Conservation (phyloP, 2,113 vertebrate species). For the Hypanus sabinus region DNA sequence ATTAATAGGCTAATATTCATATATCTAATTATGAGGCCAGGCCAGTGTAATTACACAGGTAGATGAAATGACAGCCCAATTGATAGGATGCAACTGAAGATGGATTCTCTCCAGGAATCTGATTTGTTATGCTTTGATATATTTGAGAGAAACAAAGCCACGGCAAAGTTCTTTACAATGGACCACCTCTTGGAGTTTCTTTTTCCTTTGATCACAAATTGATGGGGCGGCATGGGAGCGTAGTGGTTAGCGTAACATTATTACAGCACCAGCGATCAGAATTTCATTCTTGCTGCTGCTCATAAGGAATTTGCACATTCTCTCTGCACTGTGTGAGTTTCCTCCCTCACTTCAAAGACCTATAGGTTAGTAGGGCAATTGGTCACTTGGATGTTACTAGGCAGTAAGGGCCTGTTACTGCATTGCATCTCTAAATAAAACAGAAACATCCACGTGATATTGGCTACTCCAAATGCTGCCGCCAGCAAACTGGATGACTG, state of each 20-base stretch:
- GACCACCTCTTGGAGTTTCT: not conserved
- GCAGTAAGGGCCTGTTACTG: no score
- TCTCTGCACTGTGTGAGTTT: no score
- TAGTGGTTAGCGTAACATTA: no score
- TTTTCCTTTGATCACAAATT: not conserved
- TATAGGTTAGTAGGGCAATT: no score
- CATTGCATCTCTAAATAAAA: no score
- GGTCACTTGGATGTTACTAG: no score
- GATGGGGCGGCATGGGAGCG: not conserved
- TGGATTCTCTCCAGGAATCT: not conserved
- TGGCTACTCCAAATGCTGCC: not conserved
- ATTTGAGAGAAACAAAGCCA: not conserved
- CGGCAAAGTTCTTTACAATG: not conserved
- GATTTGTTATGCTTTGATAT: not conserved
- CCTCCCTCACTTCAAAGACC: no score
- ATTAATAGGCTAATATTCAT: not conserved
- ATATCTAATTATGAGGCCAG: constrained; percentile 11
- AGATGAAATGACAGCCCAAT: not conserved
- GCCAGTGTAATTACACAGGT: not conserved
- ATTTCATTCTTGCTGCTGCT: no score
- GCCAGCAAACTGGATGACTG: not conserved
- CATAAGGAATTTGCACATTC: no score
- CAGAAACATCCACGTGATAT: no score
- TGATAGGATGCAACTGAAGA: not conserved
- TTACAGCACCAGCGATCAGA: no score